Base-by-base conservation (phyloP, 2,797 vertebrate genomes). In the Gymnopithys bicolor region DNA sequence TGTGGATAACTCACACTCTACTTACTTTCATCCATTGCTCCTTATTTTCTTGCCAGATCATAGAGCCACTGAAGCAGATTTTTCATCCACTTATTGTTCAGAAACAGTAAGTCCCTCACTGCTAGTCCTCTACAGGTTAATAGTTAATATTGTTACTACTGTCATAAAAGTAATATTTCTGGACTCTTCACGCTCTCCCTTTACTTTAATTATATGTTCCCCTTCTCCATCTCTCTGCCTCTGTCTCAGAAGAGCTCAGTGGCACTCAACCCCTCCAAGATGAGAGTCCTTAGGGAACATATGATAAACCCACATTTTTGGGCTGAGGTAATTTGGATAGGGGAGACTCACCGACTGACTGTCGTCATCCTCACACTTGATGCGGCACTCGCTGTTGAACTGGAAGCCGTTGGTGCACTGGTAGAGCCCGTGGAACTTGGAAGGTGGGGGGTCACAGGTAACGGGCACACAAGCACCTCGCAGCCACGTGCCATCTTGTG, bases 401-500 rank as follows among this genome's bases (percentile, higher is more conserved):
- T 97, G 98, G 97, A 99, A 99, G 93, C 98, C 99, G 0, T 99
- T 98, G 3, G 98, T 99, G 91, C 99, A 99, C 94, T 99, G 98
- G 97, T 99, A 99, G 58, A 99, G 98, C 64, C 98, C 99, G 0
- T 99, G 98, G 96, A 99, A 99, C 90, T 99, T 99, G 32, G 98
- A 97, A 6, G 98, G 98, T 1, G 99, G 99, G 7, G 99, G 97
- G 46, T 99, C 98, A 17, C 99, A 99, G 48, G 98, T 99, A 84
- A 99, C 99, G 0, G 99, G 99, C 89, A 99, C 98, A 5, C 99
- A 99, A 9, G 98, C 97, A 2, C 98, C 98, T 7, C 98, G 98
- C 49, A 99, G 97, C 99, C 99, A 99, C 51, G 98, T 99, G 89
- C 99, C 99, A 0, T 99, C 99, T 62, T 99, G 99, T 0, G 98